Conservation (phyloP, 2,888 invertebrate species). For the Lissonota sp. region DNA sequence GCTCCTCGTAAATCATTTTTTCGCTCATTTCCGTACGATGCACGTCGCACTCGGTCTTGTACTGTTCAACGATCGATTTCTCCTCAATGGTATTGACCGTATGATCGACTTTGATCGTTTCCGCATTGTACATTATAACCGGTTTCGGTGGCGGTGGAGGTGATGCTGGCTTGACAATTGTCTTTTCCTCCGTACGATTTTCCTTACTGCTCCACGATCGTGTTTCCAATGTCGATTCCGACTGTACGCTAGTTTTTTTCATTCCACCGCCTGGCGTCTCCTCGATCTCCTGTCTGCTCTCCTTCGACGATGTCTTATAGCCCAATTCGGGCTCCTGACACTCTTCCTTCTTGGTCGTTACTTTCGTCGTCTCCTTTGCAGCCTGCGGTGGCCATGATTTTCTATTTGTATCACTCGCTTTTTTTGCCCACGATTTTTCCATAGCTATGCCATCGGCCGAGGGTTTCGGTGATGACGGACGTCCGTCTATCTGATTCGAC, state of each 20-base stretch:
- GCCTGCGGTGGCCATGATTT: constrained; percentile 85
- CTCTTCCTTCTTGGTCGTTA: constrained; percentile 75
- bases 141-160: constrained; percentile 72
- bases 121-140: constrained; percentile 83
- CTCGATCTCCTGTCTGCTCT: constrained; percentile 76
- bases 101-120: constrained; percentile 82
- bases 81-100: constrained; percentile 80
- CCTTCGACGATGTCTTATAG: constrained; percentile 77
- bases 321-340: constrained; percentile 78
- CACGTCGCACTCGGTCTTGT: constrained; percentile 75
- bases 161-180: constrained; percentile 67
- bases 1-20: constrained; percentile 81
- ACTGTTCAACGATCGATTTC: constrained; percentile 81
- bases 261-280: constrained; percentile 76
- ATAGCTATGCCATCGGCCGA: constrained; percentile 88
- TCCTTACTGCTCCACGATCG: constrained; percentile 79
- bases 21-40: constrained; percentile 76
- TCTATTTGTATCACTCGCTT: constrained; percentile 83
- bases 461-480: constrained; percentile 84
- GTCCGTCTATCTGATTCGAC: constrained; percentile 72
- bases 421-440: constrained; percentile 89
- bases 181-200: constrained; percentile 72
- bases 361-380: constrained; percentile 72
- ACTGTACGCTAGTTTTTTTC: constrained; percentile 79
- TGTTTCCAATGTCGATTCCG: constrained; percentile 78